A percentile compares a stretch with the other conserved stretches of the same genome.
phyloP scores from a whole-genome alignment of 2,888 invertebrate genomes.

The Saturnia japonica region DNA sequence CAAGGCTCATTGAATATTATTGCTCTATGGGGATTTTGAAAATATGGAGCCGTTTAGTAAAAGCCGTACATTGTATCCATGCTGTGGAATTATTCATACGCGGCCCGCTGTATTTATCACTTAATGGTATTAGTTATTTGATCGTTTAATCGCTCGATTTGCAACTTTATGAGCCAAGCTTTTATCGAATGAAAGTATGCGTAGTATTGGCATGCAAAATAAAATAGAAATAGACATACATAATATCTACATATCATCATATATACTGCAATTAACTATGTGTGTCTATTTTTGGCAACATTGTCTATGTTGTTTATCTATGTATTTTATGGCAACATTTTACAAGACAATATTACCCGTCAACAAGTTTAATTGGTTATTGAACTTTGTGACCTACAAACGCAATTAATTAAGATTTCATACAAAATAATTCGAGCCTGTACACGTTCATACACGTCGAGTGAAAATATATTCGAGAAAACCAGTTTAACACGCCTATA shows the following conservation, averaged over 20 bases:
- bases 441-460: background rate
- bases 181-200: constrained; percentile 34
- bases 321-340: too few species aligned
- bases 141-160: constrained; percentile 77
- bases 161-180: constrained; percentile 63
- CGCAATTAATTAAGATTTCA: background rate
- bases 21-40: constrained; percentile 82
- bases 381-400: background rate
- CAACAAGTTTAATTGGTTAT: too few species aligned
- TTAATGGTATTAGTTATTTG: constrained; percentile 81
- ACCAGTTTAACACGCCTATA: background rate
- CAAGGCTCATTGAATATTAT: constrained; percentile 79
- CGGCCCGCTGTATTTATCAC: constrained; percentile 79
- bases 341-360: too few species aligned
- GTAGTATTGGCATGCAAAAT: background rate
- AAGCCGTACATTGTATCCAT: constrained; percentile 81
- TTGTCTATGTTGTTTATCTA: too few species aligned
- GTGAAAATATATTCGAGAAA: background rate
- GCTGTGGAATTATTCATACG: constrained; percentile 79
- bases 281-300: too few species aligned
- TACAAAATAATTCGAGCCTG: background rate
- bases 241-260: background rate
- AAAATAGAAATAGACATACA: background rate
- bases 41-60: constrained; percentile 81
- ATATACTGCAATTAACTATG: too few species aligned